Base-by-base conservation (phyloP, 2,113 vertebrate genomes). In the Monarcha castaneiventris region DNA sequence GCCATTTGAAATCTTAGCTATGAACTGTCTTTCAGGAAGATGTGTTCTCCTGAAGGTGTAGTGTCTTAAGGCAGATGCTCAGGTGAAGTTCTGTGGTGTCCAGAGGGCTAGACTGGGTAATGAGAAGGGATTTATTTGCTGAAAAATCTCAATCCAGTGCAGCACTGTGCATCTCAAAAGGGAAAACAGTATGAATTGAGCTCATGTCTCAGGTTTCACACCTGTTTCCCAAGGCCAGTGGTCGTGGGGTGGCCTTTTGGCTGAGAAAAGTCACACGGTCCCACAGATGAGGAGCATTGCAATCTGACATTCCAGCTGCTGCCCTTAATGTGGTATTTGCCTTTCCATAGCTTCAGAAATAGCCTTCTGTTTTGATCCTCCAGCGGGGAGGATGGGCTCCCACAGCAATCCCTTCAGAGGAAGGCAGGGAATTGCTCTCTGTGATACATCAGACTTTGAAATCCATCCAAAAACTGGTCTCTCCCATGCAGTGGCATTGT, bases 401-500 rank as follows among this genome's bases (percentile, higher is more conserved):
- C 52, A 43, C 83, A 71, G 49, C 89, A 88, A 23, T 48, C 44
- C 9, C 0, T 67, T 91, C 25, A 3, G 92, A 87, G 88, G 61
- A 78, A 93, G 83, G 88, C 88, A 90, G 80, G 88, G 94, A 91
- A 76, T 77, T 89, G 83, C 86, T 87, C 73, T 73, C 83, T 91
- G 32, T 63, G 30, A 83, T 74, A 56, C 69, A 55, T 63, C 56
- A 69, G 87, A 59, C 44, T 77, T 96, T 92, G 95, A 97, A 95
- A 90, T 93, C 85, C 73, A 69, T 92, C 90, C 95, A 97, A 89
- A 80, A 93, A 59, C 56, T n/a, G 67, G 52, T 87, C 84, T 91
- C 84, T 95, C 85, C 77, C 66, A 54, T 97, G 93, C 78, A 71
- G 92, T 29, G n/a, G 74, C 80, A 56, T 74, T 84, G 88, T 95